Evolutionary conservation across 2,888 invertebrate species (phyloP).

Genomic region (Ectemnius cavifrons): DNA sequence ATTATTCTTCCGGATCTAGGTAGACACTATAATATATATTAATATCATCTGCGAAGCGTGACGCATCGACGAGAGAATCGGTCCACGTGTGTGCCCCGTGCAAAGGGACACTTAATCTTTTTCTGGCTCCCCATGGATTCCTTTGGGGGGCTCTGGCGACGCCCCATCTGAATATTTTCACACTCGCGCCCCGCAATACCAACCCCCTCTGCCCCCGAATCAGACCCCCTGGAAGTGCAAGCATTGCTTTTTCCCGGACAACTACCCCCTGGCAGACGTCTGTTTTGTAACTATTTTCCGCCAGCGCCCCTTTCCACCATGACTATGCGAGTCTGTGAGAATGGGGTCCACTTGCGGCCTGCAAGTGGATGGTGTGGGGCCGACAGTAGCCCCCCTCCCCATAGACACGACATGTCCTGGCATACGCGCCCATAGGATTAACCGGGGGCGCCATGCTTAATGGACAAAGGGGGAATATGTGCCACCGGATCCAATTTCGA

Average conservation of each 20-base stretch:
- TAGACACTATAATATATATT: slow-evolving; percentile 16
- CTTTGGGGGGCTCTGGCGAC: slow-evolving; percentile 45
- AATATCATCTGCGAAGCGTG: too few species aligned
- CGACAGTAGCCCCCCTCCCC: slow-evolving; percentile 9
- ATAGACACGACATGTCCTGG: slow-evolving; percentile 57
- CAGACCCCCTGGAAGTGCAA: slow-evolving; percentile 17
- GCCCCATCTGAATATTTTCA: slow-evolving; percentile 67
- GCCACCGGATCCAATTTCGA: slow-evolving; percentile 62
- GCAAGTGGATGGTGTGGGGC: neutral
- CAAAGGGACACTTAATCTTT: slow-evolving; percentile 60
- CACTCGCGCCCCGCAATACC: slow-evolving; percentile 54
- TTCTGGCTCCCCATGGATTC: slow-evolving; percentile 53
- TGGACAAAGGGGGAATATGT: slow-evolving; percentile 57
- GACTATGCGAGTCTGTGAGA: slow-evolving; percentile 60
- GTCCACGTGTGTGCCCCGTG: slow-evolving; percentile 47
- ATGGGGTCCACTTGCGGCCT: slow-evolving; percentile 40
- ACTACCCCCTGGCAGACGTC: slow-evolving; percentile 53
- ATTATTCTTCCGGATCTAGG: neutral
- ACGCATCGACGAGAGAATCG: slow-evolving; percentile 20
- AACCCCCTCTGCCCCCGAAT: slow-evolving; percentile 28
- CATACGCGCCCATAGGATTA: slow-evolving; percentile 69
- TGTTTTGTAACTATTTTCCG: slow-evolving; percentile 75
- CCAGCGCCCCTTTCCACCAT: slow-evolving; percentile 59
- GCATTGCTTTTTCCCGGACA: slow-evolving; percentile 20
- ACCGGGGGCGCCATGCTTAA: slow-evolving; percentile 56